Evolutionary conservation across 2,113 vertebrate genomes (phyloP).

Genomic region (Silurus meridionalis): DNA sequence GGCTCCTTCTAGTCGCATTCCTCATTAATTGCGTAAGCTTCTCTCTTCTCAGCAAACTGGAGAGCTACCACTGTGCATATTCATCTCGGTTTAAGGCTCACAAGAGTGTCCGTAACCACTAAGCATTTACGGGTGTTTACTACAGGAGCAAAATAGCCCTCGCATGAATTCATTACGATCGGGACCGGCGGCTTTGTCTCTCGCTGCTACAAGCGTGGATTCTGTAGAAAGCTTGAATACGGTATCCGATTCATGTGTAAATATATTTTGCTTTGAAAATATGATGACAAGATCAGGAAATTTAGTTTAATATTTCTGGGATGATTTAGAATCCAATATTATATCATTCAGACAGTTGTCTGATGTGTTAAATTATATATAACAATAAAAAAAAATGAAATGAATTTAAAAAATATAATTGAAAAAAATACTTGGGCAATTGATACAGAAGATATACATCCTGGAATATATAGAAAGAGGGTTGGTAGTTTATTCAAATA

Average conservation of each 20-base stretch:
- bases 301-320: background rate
- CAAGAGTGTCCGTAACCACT: constrained; percentile 25
- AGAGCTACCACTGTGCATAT: constrained; percentile 21
- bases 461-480: no score
- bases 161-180: constrained; percentile 25
- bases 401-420: background rate
- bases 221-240: background rate
- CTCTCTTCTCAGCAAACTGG: constrained; percentile 20
- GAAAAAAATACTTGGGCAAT: background rate
- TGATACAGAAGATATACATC: no score
- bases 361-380: background rate
- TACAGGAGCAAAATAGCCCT: constrained; percentile 28
- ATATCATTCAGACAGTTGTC: background rate
- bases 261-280: background rate
- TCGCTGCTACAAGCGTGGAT: background rate
- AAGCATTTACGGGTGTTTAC: constrained; percentile 43
- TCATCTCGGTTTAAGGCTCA: constrained; percentile 34
- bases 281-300: background rate
- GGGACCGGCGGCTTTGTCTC: background rate
- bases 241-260: background rate
- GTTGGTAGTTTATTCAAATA: no score
- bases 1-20: constrained; percentile 44
- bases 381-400: background rate
- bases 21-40: constrained; percentile 47
- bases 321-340: background rate